Evolutionary conservation across 2,797 vertebrate genomes (phyloP), one percentile per base, ranked within the genome.

Genomic region (Esox lucius): DNA sequence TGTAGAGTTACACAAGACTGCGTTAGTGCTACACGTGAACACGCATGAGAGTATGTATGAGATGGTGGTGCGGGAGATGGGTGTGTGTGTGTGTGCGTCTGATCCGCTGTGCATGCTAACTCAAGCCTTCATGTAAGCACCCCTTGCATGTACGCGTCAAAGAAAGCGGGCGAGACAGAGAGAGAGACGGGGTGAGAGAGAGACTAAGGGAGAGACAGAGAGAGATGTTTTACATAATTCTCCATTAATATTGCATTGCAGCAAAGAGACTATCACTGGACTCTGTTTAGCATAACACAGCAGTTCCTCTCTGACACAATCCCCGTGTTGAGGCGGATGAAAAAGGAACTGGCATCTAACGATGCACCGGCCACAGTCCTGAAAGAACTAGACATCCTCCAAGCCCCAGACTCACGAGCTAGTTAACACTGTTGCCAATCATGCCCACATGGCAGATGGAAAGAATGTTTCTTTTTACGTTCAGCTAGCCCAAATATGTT

Each of bases 181-280:
- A 22, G 33, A 24, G n/a, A 65, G 12, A 7, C 15, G 33, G 48
- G 22, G 13, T 64, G 26, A 49, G 51, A 22, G 71, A 33, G 33
- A n/a, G 24, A 46, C 39, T 42, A 46, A 22, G 35, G 46, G 69
- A 68, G 49, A 26, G 67, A 68, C 5, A 69, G 24, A 7, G 31
- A 51, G 48, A 42, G 46, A 11, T 28, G 31, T 59, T 81, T 42
- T 73, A 70, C 49, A 78, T 71, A 28, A 19, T n/a, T 61, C 15
- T 71, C 42, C 31, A 65, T 64, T 68, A 70, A 68, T 56, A 67
- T 78, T 72, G 69, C 28, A 71, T 33, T 8, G 39, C 68, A 74
- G 24, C 61, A 51, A 39, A 24, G 67, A 68, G 49, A 68, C 22
- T 42, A 68, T 68, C 28, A 16, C 3, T 22, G 65, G 70, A 51